Evolutionary conservation across 2,797 vertebrate species (phyloP).

Genomic region (Todus mexicanus): DNA sequence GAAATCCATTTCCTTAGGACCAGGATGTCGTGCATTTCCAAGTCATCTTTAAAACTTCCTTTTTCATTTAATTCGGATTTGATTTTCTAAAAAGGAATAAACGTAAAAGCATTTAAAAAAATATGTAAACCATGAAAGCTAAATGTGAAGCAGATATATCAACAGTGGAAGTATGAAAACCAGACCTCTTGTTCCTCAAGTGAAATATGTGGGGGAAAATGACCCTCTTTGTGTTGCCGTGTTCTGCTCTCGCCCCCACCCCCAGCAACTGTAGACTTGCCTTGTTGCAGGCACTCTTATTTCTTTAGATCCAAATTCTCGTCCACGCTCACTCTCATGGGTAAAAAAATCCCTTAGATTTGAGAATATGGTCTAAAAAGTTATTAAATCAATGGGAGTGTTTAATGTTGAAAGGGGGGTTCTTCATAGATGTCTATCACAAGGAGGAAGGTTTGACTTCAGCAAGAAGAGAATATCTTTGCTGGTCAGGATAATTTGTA

Average conservation of each 20-base stretch:
- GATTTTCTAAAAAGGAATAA: background rate
- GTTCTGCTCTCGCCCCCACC: background rate
- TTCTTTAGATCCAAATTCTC: background rate
- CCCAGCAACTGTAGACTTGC: background rate
- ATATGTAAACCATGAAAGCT: background rate
- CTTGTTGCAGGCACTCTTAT: background rate
- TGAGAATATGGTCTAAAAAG: background rate
- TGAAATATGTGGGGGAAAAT: background rate
- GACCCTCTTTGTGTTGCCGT: background rate
- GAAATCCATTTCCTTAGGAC: background rate
- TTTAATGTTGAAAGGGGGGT: background rate
- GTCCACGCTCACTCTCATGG: background rate
- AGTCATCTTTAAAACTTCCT: constrained; percentile 25
- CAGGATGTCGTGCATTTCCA: background rate
- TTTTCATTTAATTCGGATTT: background rate
- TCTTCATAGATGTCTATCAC: background rate
- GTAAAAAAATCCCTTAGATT: background rate
- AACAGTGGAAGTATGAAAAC: background rate
- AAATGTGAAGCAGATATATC: constrained; percentile 26
- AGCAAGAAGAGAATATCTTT: background rate
- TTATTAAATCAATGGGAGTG: background rate
- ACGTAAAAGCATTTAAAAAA: background rate
- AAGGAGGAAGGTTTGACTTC: background rate
- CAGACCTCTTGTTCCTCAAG: background rate
- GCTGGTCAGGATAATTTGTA: background rate